Evolutionary conservation across 1,140 invertebrate species (phyloP).

Genomic region (Orchestia grillus): DNA sequence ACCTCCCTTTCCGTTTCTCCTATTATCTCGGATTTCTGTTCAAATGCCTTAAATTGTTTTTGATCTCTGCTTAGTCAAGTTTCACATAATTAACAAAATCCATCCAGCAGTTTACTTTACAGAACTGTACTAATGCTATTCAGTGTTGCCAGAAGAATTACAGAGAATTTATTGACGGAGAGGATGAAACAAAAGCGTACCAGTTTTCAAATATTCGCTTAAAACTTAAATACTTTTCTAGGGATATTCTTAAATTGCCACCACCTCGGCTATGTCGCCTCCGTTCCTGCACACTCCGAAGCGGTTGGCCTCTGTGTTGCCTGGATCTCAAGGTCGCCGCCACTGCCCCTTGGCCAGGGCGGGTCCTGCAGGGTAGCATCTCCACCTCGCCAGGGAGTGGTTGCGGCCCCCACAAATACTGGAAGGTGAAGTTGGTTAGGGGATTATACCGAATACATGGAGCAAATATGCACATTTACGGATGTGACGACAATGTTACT

Average conservation of each 20-base stretch:
- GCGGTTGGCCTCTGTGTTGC: background rate
- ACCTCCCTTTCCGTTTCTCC: background rate
- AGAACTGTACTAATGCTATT: background rate
- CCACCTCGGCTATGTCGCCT: background rate
- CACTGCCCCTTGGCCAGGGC: background rate
- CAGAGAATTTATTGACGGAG: background rate
- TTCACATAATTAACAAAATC: background rate
- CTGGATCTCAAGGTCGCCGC: slow-evolving; percentile 11
- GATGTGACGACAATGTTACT: background rate
- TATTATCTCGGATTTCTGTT: background rate
- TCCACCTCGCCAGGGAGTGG: slow-evolving; percentile 14
- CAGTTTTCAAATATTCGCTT: background rate
- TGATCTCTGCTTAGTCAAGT: background rate
- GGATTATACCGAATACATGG: background rate
- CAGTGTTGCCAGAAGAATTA: background rate
- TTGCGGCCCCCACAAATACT: background rate
- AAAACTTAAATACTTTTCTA: background rate
- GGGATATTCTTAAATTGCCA: background rate
- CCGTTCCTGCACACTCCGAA: background rate
- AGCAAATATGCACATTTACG: background rate
- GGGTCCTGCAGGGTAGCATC: slow-evolving; percentile 11
- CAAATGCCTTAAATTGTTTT: background rate
- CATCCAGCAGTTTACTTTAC: background rate
- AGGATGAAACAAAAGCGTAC: background rate
- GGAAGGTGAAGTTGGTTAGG: background rate